Percentiles rank a stretch among this genome's conserved stretches.
These are phyloP conservation scores for Gobio gobio DNA, from an alignment of 2,113 vertebrate genomes.

Conservation along the genomic window DNA sequence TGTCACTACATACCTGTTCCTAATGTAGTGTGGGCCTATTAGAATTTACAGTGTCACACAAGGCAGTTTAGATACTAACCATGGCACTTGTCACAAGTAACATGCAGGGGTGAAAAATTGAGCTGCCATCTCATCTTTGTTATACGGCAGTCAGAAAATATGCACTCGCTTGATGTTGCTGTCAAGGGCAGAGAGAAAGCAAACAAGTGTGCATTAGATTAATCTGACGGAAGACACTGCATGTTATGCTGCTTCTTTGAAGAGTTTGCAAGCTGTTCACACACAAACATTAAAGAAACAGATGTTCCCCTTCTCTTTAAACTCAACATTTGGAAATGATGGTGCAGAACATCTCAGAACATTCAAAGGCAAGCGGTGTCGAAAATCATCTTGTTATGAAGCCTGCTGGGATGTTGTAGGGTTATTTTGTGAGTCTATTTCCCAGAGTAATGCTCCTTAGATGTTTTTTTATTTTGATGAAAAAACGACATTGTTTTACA, in stretches of 20 bases:
- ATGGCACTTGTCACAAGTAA: constrained; percentile 37
- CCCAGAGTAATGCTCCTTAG: neutral
- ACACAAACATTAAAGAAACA: constrained; percentile 34
- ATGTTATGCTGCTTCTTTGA: constrained; percentile 25
- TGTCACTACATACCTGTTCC: constrained; percentile 34
- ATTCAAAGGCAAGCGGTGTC: constrained; percentile 14
- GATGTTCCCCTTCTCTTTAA: constrained; percentile 36
- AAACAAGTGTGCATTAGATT: constrained; percentile 30
- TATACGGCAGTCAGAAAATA: constrained; percentile 18
- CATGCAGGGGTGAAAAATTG: constrained; percentile 44
- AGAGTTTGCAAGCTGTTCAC: constrained; percentile 22
- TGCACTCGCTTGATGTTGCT: constrained; percentile 36
- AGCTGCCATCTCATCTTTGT: constrained; percentile 44
- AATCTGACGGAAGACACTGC: constrained; percentile 18
- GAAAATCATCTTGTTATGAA: constrained; percentile 7
- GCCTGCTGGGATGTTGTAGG: neutral
- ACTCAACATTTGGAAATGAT: constrained; percentile 16
- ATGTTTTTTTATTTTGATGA: neutral
- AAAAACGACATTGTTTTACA: neutral
- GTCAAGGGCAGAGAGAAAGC: constrained; percentile 25
- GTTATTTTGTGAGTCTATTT: constrained; percentile 19
- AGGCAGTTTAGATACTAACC: constrained; percentile 6
- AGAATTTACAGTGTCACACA: neutral
- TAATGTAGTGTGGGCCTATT: neutral
- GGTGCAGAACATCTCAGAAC: constrained; percentile 12